Evolutionary conservation across 2,888 invertebrate species (phyloP).

Genomic region (Carcina quercana): DNA sequence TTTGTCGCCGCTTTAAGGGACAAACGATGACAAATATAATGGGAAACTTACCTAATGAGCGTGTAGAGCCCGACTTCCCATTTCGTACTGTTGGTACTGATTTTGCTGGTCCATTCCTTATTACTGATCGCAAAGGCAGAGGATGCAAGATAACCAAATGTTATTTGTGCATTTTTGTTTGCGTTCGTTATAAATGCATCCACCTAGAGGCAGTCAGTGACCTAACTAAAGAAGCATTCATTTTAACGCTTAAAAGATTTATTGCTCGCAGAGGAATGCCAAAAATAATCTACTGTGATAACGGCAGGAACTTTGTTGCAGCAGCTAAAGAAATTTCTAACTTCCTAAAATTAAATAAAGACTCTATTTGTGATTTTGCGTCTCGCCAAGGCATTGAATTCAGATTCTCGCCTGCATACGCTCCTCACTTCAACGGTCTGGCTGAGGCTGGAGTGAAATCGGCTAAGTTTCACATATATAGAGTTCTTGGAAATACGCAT

Average conservation of each 20-base stretch:
- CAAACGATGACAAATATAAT: slow-evolving; percentile 8
- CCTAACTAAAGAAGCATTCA: slow-evolving; percentile 6
- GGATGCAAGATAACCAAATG: slow-evolving; percentile 13
- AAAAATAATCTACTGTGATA: not conserved
- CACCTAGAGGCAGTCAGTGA: slow-evolving; percentile 12
- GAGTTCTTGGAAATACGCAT: slow-evolving; percentile 7
- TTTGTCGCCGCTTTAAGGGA: slow-evolving; percentile 8
- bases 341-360: slow-evolving; percentile 1
- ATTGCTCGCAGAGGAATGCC: slow-evolving; percentile 10
- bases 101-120: slow-evolving; percentile 9
- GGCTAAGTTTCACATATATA: slow-evolving; percentile 7
- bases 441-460: slow-evolving; percentile 4
- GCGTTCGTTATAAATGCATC: slow-evolving; percentile 6
- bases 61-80: slow-evolving; percentile 10
- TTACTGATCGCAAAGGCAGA: slow-evolving; percentile 9
- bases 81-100: slow-evolving; percentile 6
- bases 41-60: slow-evolving; percentile 10
- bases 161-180: slow-evolving; percentile 13
- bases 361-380: not conserved
- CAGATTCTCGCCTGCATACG: slow-evolving; percentile 3
- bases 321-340: not conserved
- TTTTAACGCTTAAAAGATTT: slow-evolving; percentile 7
- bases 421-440: slow-evolving; percentile 3
- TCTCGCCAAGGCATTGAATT: slow-evolving; percentile 1
- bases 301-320: slow-evolving; percentile 2